phyloP scores from a whole-genome alignment of 2,888 invertebrate species.

The Coleophora flavipennella region DNA sequence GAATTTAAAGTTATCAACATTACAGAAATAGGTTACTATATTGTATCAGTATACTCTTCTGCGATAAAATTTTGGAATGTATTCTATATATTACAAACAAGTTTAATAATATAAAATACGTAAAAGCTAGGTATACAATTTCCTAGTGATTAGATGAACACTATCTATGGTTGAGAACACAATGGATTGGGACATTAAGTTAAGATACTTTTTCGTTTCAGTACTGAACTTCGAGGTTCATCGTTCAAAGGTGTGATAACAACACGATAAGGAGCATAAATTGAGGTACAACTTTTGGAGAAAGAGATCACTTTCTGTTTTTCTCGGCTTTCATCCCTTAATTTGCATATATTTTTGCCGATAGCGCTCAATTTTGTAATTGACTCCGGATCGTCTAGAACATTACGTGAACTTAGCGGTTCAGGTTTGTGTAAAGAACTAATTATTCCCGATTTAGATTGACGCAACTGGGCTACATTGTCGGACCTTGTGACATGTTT shows the following conservation, averaged over 20 bases:
- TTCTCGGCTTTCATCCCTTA: slow-evolving; percentile 42
- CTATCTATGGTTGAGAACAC: too few relatives aligned
- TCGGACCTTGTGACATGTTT: slow-evolving; percentile 44
- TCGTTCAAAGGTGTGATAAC: slow-evolving; percentile 49
- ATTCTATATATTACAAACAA: neutral
- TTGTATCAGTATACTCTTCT: neutral
- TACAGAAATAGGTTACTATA: neutral
- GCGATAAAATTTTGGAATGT: neutral
- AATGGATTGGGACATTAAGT: neutral
- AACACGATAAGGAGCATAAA: slow-evolving; percentile 54
- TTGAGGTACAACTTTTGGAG: slow-evolving; percentile 56
- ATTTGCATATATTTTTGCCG: slow-evolving; percentile 56
- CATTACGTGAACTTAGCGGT: slow-evolving; percentile 35
- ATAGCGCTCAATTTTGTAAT: slow-evolving; percentile 59
- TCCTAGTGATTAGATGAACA: too few relatives aligned
- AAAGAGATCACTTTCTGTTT: slow-evolving; percentile 49
- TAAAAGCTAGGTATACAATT: too few relatives aligned
- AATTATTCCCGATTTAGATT: slow-evolving; percentile 45
- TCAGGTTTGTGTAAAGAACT: slow-evolving; percentile 33
- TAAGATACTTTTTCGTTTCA: slow-evolving; percentile 3
- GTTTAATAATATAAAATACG: too few relatives aligned
- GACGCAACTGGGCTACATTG: slow-evolving; percentile 30
- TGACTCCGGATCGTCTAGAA: slow-evolving; percentile 38
- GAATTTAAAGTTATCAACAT: slow-evolving; percentile 43
- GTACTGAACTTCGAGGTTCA: slow-evolving; percentile 22